Base-by-base conservation (phyloP, 35 echinoderm and acorn worm genomes). In the Lytechinus pictus region DNA sequence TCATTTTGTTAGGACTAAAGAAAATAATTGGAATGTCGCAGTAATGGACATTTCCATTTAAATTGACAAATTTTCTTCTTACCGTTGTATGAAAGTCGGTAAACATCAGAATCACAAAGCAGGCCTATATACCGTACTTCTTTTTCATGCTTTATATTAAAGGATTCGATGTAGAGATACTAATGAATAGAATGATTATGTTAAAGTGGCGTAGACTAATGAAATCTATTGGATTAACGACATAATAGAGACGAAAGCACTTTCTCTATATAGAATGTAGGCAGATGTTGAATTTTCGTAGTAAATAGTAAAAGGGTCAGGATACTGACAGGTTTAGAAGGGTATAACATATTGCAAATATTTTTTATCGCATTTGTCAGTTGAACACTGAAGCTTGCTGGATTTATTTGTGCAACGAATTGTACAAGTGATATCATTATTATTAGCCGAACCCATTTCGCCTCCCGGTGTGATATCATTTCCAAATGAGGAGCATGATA, bases 161-260 rank as follows among this genome's bases (percentile, higher is more conserved):
- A n/a, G 66, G 66, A 24, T 79, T 79, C n/a, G 21, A 79, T 79
- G 13, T 11, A 1, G 66, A 79, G 66, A 24, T 8, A 0, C 66
- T 79, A 79, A 79, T 79, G 66, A 79, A 79, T 79, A 24, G 66
- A 79, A 79, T 79, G 66, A 79, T 79, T 79, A 79, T 24, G 66
- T 79, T 24, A 79, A 79, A 79, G 66, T 79, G 66, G 66, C n/a
- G 66, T 79, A 79, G 66, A n/a, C 66, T 79, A 79, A 79, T 79
- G 19, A 16, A 79, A 79, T 79, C 66, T 79, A 79, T 79, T 79
- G 66, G 19, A 79, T 16, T 79, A 79, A 24, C 66, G 66, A 79
- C n/a, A 24, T 79, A 79, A 79, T 79, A 79, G 19, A 7, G 66
- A 79, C 66, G 19, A 79, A 79, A 79, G 66, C 66, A 79, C 66